Conservation (phyloP, 2,888 invertebrate species). For the Salticus scenicus region DNA sequence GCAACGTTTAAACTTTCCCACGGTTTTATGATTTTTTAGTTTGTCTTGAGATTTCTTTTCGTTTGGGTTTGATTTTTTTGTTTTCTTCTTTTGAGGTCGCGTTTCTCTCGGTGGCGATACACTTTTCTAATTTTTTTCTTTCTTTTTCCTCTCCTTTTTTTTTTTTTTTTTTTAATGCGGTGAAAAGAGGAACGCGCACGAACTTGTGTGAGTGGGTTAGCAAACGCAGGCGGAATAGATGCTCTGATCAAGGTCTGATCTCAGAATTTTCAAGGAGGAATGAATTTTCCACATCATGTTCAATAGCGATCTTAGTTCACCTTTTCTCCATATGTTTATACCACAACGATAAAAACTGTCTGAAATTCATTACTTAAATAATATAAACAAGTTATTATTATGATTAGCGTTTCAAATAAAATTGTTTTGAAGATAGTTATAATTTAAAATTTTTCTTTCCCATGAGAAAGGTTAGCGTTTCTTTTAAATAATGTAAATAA, state of each 20-base stretch:
- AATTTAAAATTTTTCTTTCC: too few species aligned
- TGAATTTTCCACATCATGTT: too few species aligned
- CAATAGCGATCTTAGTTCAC: too few species aligned
- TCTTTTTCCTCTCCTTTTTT: background rate
- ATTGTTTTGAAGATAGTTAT: too few species aligned
- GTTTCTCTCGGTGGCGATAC: background rate
- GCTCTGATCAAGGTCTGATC: background rate
- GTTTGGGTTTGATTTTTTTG: slow-evolving; percentile 9
- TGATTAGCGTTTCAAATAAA: too few species aligned
- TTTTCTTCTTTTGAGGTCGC: background rate
- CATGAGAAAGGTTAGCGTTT: too few species aligned
- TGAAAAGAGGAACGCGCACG: background rate
- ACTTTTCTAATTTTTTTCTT: background rate
- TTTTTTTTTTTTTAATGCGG: background rate
- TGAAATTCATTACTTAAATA: too few species aligned
- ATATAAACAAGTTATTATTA: too few species aligned
- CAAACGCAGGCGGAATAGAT: background rate
- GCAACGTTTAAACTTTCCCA: slow-evolving; percentile 38
- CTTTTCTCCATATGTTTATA: too few species aligned
- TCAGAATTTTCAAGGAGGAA: too few species aligned
- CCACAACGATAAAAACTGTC: too few species aligned
- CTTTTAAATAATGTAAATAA: too few species aligned
- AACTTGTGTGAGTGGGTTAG: slow-evolving; percentile 7
- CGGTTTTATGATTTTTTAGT: slow-evolving; percentile 36
- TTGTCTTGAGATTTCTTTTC: background rate